Evolutionary conservation across 1,140 invertebrate genomes (phyloP).

Genomic region (Apis dorsata): DNA sequence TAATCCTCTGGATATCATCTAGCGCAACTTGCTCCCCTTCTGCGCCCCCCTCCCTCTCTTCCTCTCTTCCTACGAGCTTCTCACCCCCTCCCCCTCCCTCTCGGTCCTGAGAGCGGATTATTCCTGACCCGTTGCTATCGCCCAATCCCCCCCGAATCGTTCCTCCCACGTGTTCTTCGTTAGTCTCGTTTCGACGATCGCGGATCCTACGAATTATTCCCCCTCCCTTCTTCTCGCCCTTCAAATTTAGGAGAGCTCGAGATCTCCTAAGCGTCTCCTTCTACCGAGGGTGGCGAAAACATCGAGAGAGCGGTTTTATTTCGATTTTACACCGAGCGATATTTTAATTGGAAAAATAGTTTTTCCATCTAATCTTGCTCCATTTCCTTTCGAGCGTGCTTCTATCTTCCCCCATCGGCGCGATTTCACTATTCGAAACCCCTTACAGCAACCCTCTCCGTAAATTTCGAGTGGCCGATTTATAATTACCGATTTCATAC

Average conservation of each 20-base stretch:
- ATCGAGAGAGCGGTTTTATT: no score
- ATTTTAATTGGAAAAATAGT: constrained; percentile 28
- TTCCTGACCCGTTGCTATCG: constrained; percentile 47
- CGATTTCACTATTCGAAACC: constrained; percentile 52
- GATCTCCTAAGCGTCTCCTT: background rate
- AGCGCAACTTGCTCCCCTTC: constrained; percentile 57
- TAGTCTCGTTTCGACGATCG: constrained; percentile 54
- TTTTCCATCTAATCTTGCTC: background rate
- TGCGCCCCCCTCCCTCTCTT: constrained; percentile 13
- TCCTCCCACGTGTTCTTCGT: constrained; percentile 59
- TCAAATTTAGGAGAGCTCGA: background rate
- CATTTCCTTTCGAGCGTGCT: background rate
- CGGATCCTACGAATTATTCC: constrained; percentile 42
- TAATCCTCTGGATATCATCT: constrained; percentile 76
- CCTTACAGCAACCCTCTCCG: constrained; percentile 53
- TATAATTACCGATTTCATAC: constrained; percentile 65
- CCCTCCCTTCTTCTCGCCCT: background rate
- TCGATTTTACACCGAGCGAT: background rate
- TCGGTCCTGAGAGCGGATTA: constrained; percentile 63
- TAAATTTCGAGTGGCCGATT: constrained; percentile 64
- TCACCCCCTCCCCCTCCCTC: constrained; percentile 29
- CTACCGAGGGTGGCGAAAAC: no score
- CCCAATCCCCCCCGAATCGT: background rate
- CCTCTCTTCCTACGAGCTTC: background rate
- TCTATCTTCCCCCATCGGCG: constrained; percentile 18